These are phyloP conservation scores for Aythya baeri DNA, from an alignment of 2,113 vertebrate species.

Conservation along the genomic window DNA sequence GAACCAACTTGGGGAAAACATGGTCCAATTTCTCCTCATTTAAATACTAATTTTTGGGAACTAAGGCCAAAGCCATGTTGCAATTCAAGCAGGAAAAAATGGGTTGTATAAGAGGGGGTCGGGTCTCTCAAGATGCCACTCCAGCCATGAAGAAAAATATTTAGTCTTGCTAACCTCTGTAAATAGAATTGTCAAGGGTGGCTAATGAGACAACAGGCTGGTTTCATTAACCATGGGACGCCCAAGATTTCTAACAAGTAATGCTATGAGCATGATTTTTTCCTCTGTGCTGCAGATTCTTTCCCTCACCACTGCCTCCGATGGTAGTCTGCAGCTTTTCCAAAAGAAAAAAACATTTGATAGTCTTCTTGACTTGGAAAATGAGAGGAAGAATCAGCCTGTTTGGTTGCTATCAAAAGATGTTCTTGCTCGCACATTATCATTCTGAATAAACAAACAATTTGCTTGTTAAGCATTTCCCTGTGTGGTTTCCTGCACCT, in stretches of 20 bases:
- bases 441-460: not conserved
- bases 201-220: slow-evolving; percentile 5
- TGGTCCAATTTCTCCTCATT: not conserved
- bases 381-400: not conserved
- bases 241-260: slow-evolving; percentile 16
- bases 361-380: not conserved
- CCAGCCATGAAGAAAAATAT: slow-evolving; percentile 32
- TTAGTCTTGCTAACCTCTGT: slow-evolving; percentile 34
- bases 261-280: not conserved
- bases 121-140: not conserved
- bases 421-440: not conserved
- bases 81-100: not conserved
- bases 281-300: not conserved
- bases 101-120: slow-evolving; percentile 1
- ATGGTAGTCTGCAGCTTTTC: not conserved
- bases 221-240: slow-evolving; percentile 1
- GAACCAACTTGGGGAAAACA: slow-evolving; percentile 1
- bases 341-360: too few species aligned
- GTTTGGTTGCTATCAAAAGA: not conserved
- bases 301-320: not conserved
- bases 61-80: not conserved
- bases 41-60: not conserved
- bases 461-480: not conserved
- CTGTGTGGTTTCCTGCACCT: not conserved
- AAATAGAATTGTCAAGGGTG: slow-evolving; percentile 29